Evolutionary conservation across 1,140 invertebrate species (phyloP), one percentile per base, ranked within the genome.

Genomic region (Aphelinus certus): DNA sequence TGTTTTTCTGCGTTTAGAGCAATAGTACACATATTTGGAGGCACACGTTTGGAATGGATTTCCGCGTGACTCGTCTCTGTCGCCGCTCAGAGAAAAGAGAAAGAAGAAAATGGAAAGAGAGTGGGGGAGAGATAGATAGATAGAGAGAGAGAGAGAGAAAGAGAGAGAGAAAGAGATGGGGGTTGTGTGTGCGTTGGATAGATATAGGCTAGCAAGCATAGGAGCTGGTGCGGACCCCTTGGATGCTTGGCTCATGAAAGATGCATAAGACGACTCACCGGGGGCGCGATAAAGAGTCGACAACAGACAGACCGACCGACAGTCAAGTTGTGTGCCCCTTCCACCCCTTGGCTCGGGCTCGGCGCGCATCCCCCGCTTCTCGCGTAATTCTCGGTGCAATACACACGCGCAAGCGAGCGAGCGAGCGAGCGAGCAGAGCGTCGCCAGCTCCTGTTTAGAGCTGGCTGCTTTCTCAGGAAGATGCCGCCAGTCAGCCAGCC

Each of bases 281-380:
- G 84, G 87, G 87, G 87, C 86, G 86, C 86, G 87, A 88, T 88
- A 88, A 88, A 88, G 87, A 88, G 86, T 88, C 87, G 87, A 88
- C 87, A 88, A 88, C 87, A 88, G 87, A 87, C 87, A 87, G 85
- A 88, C 86, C 85, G 86, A 87, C 83, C 85, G 85, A 86, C 85
- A 86, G 86, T 86, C 84, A 84, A 75, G 73, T 70, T 64, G 5
- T 69, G 7, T 47, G 26, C 26, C 64, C 53, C 43, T 46, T 45
- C 7, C 48, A 9, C 26, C 45, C 42, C 1, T 5, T 26, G n/a
- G n/a, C 46, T 47, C 61, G 45, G 45, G 46, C 45, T 47, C 43
- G 10, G 60, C 60, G 43, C 46, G 48, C 61, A 84, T 86, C 84
- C 84, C 83, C 81, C 84, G 86, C 83, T 84, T 84, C 79, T 80